Evolutionary conservation across 2,888 invertebrate genomes (phyloP), one percentile per base, ranked within the genome.

Genomic region (Caenorhabditis sp.): DNA sequence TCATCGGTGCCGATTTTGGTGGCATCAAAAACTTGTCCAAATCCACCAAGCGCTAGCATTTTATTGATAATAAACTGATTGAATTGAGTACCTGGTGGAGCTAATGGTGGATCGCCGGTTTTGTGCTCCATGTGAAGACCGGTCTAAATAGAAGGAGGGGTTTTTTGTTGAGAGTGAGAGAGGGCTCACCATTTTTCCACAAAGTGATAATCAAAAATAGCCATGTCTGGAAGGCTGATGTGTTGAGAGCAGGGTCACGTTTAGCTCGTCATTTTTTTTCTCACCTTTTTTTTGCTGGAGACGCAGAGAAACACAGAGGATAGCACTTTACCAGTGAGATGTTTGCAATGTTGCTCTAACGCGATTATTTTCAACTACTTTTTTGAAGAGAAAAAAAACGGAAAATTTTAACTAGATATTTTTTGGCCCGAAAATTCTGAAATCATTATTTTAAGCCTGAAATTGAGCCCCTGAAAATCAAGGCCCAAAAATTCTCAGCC

Each of bases 1-100:
- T 58, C 10, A 51, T 31, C 55, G 21, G 51, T 51, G 23, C 57
- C 14, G 4, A 61, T 50, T 19, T n/a, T 14, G 17, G 43, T 43
- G 19, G 73, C 68, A 27, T 68, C 68, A 53, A 62, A 77, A 36
- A 77, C 60, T 63, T 75, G 75, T 27, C 77, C 77, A 64, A 75
- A 78, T 5, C 75, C 75, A 12, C 77, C 77, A 31, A 36, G 57
- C 36, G 64, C 66, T 37, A 78, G n/a, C 72, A 72, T 64, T 17
- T 62, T 37, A 2, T 59, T 37, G 24, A 78, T 49, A 12, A 51
- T 21, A 37, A 60, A 77, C n/a, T 62, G 61, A 57, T 59, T 66
- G 50, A 66, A 58, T 26, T 19, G 27, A 3, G 66, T 57, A 6
- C 75, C 75, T 1, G 62, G 36, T 24, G 53, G 37, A 6, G 68